Conservation (phyloP, 1,140 invertebrate genomes). For the Saxidomus purpurata region DNA sequence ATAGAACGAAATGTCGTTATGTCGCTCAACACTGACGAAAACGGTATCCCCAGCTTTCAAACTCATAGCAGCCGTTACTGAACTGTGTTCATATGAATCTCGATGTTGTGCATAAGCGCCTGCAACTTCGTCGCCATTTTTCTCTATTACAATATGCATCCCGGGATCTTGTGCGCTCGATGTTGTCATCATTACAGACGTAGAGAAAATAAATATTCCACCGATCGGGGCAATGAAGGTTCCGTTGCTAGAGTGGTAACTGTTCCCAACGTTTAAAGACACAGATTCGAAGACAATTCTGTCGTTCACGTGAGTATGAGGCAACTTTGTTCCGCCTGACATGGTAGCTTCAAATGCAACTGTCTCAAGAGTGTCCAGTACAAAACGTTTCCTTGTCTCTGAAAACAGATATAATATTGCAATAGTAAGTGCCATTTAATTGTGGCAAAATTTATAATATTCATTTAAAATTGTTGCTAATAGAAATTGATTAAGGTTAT, state of each 20-base stretch:
- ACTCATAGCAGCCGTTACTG: neutral
- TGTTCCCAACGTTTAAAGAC: constrained; percentile 1
- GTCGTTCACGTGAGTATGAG: neutral
- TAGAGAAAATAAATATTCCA: constrained; percentile 31
- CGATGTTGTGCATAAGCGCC: neutral
- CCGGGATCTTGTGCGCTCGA: neutral
- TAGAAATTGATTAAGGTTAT: too few relatives aligned
- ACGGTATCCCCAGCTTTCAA: neutral
- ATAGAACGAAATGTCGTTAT: constrained; percentile 1
- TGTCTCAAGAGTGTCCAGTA: neutral
- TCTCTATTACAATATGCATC: constrained; percentile 35
- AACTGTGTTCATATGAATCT: constrained; percentile 9
- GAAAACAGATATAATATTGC: too few relatives aligned
- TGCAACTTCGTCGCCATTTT: constrained; percentile 24
- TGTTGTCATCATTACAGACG: neutral
- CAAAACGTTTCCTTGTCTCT: constrained; percentile 6
- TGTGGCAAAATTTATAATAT: too few relatives aligned
- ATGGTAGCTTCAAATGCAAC: constrained; percentile 40
- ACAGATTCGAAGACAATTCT: neutral
- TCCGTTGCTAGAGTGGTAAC: neutral
- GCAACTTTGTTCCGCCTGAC: neutral
- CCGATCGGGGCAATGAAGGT: neutral
- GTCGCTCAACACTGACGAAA: neutral
- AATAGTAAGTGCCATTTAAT: too few relatives aligned
- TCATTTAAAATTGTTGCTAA: too few relatives aligned